phyloP scores from a whole-genome alignment of 2,797 vertebrate genomes.

The Jordanella pulchra region DNA sequence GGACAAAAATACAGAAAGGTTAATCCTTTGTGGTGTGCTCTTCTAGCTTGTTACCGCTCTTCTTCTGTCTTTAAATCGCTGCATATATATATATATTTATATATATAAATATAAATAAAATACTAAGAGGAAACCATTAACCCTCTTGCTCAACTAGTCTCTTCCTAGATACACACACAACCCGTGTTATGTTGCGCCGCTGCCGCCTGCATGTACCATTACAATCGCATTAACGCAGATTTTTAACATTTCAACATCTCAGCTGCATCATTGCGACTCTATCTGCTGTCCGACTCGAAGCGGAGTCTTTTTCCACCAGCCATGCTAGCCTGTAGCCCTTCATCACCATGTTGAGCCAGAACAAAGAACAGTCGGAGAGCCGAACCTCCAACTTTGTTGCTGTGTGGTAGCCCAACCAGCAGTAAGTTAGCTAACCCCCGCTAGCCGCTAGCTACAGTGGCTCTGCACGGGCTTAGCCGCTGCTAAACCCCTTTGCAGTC shows the following conservation, averaged over 20 bases:
- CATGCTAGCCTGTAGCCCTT: constrained; percentile 65
- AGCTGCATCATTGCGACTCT: constrained; percentile 7
- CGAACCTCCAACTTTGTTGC: constrained; percentile 74
- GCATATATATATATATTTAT: too few species aligned
- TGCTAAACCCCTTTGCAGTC: not conserved
- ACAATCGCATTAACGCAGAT: constrained; percentile 23
- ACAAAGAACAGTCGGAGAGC: constrained; percentile 75
- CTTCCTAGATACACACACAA: not conserved
- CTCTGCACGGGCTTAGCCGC: constrained; percentile 29
- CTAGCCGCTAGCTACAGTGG: constrained; percentile 55
- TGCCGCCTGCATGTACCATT: constrained; percentile 2
- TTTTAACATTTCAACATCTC: constrained; percentile 19
- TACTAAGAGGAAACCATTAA: not conserved
- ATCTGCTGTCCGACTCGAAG: constrained; percentile 30
- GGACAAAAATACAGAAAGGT: not conserved
- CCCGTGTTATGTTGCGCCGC: not conserved
- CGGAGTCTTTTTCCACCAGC: constrained; percentile 42
- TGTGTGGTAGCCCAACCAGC: constrained; percentile 48
- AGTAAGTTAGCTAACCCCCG: constrained; percentile 65
- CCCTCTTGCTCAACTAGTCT: constrained; percentile 35
- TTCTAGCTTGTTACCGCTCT: too few species aligned
- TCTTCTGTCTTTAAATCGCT: too few species aligned
- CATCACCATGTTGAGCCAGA: constrained; percentile 68
- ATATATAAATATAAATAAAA: too few species aligned
- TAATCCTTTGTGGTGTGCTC: not conserved